Base-by-base conservation (phyloP, 2,797 vertebrate species). In the Alcedo quadribrachys region DNA sequence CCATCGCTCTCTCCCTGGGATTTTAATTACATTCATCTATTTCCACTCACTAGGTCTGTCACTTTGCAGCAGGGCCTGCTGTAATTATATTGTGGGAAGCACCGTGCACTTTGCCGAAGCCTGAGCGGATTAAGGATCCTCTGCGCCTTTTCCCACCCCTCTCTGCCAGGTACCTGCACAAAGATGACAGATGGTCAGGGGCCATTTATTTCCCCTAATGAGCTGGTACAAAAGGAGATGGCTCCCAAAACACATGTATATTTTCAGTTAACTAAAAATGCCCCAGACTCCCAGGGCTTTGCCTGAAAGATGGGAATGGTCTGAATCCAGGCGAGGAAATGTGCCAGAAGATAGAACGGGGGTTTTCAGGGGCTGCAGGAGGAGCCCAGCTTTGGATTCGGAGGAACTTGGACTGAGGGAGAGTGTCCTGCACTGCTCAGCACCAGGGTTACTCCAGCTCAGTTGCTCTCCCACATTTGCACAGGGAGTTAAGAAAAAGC, bases 11-110 rank as follows among this genome's bases (percentile, higher is more conserved):
- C 92, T 84, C 92, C 81, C 76, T 43, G 90, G 93, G 96, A 88
- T 96, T 95, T 97, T 97, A 96, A 97, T 96, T 96, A 96, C 94
- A 81, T 95, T 87, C 96, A 96, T 97, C 94, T 90, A 95, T 96
- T 97, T 92, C 92, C 94, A 91, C 86, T 96, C 94, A 76, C 87
- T 93, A 67, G 58, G 60, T 85, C 95, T 97, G 96, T 97, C 96
- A 96, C 94, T 81, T 11, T 74, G 9, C 93, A 89, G 94, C 87
- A 80, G 92, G 69, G 30, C 85, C 50, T 14, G 85, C 93, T 74
- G 94, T 74, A 95, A 96, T 97, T 95, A 96, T 16, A 90, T 92
- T 82, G 90, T 65, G 95, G 97, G 96, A 96, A 96, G 95, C 97
- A 96, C 93, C 95, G 95, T 94, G 89, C 93, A 85, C 95, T 92